Conservation (phyloP, 1,140 invertebrate species). For the Lepidostoma basale region DNA sequence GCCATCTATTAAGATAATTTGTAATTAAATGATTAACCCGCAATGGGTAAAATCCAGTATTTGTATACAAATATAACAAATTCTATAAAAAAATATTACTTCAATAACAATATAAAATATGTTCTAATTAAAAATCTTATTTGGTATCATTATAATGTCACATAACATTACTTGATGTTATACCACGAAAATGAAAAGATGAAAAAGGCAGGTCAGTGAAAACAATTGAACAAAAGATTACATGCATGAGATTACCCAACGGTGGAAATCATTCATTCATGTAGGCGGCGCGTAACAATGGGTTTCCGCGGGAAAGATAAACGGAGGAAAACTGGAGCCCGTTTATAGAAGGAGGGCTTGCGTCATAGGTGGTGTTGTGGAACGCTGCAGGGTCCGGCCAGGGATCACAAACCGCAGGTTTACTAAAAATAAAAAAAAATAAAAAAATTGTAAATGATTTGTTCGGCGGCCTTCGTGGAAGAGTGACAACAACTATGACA, state of each 20-base stretch:
- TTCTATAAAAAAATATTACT: too few species aligned
- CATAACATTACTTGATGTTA: not conserved
- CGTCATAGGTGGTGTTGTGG: not conserved
- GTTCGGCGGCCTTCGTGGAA: too few species aligned
- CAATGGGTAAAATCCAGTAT: too few species aligned
- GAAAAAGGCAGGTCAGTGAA: not conserved
- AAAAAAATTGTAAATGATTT: too few species aligned
- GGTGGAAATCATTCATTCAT: not conserved
- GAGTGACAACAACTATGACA: too few species aligned
- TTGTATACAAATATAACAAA: too few species aligned
- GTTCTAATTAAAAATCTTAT: too few species aligned
- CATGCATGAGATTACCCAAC: not conserved
- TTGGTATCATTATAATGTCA: not conserved
- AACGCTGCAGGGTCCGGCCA: not conserved
- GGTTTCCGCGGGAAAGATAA: not conserved
- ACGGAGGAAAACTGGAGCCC: not conserved
- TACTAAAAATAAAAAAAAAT: too few species aligned
- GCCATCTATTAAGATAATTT: too few species aligned
- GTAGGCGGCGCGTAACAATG: slow-evolving; percentile 3
- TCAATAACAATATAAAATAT: too few species aligned
- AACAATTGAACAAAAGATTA: slow-evolving; percentile 3
- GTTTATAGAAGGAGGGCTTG: not conserved
- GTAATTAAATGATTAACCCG: too few species aligned
- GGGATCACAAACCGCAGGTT: not conserved
- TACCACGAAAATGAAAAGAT: not conserved